Evolutionary conservation across 2,113 vertebrate species (phyloP).

Genomic region (Zosterops japonicus): DNA sequence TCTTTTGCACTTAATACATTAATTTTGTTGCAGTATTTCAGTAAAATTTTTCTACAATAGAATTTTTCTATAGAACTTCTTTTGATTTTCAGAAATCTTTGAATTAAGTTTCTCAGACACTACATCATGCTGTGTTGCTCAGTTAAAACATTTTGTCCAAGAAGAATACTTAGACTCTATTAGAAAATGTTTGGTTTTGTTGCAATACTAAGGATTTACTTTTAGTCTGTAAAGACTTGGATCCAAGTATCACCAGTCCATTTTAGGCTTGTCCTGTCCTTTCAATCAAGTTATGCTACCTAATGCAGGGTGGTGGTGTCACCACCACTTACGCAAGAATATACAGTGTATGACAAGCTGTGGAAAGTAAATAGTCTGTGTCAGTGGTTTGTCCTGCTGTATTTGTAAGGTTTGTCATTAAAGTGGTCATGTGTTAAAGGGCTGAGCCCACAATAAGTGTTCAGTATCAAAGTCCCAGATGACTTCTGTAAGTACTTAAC

Average conservation of each 20-base stretch:
- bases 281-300: not conserved
- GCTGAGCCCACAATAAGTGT: not conserved
- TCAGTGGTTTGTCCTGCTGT: not conserved
- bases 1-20: not conserved
- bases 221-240: not conserved
- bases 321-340: not conserved
- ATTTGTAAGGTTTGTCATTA: not conserved
- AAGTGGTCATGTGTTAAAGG: not conserved
- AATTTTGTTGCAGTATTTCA: not conserved
- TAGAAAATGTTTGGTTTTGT: not conserved
- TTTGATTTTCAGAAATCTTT: not conserved
- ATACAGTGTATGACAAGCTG: not conserved
- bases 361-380: not conserved
- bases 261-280: not conserved
- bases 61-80: not conserved
- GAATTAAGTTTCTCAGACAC: not conserved
- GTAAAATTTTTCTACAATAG: not conserved
- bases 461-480: not conserved
- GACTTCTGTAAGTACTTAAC: not conserved
- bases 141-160: not conserved
- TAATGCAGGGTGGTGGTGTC: not conserved
- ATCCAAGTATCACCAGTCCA: not conserved
- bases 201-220: not conserved
- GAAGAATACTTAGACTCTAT: not conserved
- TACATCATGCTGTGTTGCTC: not conserved